Base-by-base conservation (phyloP, 1,140 invertebrate species). In the Homalodisca vitripennis region DNA sequence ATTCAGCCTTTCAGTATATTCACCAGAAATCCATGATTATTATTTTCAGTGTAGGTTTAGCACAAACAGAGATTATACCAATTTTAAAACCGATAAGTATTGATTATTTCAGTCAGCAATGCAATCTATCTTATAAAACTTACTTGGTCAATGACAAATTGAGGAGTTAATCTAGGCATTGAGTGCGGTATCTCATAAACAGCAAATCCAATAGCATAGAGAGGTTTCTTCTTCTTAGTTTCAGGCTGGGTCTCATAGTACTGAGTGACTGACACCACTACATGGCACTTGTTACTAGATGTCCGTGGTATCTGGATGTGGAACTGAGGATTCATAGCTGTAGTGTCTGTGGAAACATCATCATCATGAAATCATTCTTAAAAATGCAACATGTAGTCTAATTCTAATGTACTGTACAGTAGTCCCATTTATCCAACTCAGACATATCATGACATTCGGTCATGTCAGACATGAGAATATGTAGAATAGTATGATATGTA, bases 261-360 rank as follows among this genome's bases (percentile, higher is more conserved):
- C 78, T 90, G 89, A n/a, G 86, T 86, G n/a, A 90, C 84, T 10
- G 88, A 88, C 20, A 90, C 86, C 31, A 91, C 88, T 22, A 89
- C 87, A 79, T 90, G 88, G 75, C 88, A 89, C 80, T 89, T 89
- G 72, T 82, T 82, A 51, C 77, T 79, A 20, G 83, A 82, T 17
- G 82, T 83, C 62, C 85, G 79, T 3, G 87, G 87, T 66, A 90
- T 89, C 76, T 87, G 85, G 29, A 90, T 83, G 73, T 87, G 86
- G 77, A 90, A 90, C 77, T 89, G 88, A 3, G 89, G 89, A 80
- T 90, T 90, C 83, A 86, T 85, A 6, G 85, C 80, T 2, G 86
- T 87, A 3, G 87, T 89, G 65, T 88, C 87, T 87, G 79, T 22
- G 79, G 78, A 63, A 73, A 51, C 17, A n/a, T 20, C 17, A 20